phyloP scores from a whole-genome alignment of 2,888 invertebrate genomes.

The Thalpophila matura region DNA sequence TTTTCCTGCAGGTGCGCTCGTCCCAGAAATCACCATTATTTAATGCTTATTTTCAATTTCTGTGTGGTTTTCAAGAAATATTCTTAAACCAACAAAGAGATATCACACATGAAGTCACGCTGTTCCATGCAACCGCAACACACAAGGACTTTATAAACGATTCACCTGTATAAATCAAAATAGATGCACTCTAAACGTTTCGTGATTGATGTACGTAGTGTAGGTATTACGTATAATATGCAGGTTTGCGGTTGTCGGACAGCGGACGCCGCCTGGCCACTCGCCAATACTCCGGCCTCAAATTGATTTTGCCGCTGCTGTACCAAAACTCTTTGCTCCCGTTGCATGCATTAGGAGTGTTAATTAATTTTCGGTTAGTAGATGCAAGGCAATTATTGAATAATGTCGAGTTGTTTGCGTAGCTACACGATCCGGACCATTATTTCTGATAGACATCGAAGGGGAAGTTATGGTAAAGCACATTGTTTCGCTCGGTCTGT shows the following conservation, averaged over 20 bases:
- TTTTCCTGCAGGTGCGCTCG: not conserved
- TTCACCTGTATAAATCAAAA: conserved; percentile 67
- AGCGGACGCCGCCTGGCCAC: conserved; percentile 76
- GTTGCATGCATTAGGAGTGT: conserved; percentile 78
- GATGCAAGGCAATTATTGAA: conserved; percentile 44
- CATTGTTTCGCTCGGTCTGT: not conserved
- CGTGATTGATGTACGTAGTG: conserved; percentile 67
- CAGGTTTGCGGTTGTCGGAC: conserved; percentile 74
- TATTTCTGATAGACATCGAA: conserved; percentile 1
- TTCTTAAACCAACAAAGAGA: conserved; percentile 30
- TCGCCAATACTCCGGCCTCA: conserved; percentile 84
- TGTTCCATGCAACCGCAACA: conserved; percentile 53
- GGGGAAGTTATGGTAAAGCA: not conserved
- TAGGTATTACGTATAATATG: conserved; percentile 72
- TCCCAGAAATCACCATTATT: not conserved
- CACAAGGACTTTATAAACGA: conserved; percentile 60
- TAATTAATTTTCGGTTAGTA: conserved; percentile 76
- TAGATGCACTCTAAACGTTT: conserved; percentile 68
- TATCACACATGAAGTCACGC: conserved; percentile 28
- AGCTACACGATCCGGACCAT: not conserved
- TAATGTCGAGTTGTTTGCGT: conserved; percentile 33
- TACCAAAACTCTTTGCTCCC: conserved; percentile 81
- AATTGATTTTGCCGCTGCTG: conserved; percentile 86
- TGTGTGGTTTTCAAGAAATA: not conserved
- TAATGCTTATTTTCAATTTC: not conserved